Percentiles rank a stretch among this genome's conserved stretches.
These are phyloP conservation scores for Halocaridina rubra DNA, from an alignment of 2,888 invertebrate species.

Conservation along the genomic window DNA sequence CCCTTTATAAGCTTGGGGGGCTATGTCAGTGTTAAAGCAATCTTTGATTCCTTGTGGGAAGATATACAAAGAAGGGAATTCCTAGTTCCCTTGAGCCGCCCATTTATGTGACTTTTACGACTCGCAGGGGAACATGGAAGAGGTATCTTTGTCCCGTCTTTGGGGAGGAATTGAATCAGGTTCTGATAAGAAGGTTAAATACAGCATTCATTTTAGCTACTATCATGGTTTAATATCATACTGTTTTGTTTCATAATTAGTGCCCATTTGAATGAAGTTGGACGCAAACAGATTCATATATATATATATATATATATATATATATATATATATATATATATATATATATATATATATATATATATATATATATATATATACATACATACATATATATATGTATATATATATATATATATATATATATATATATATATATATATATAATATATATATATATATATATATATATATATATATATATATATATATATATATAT, in stretches of 20 bases:
- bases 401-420: neutral
- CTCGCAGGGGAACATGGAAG: neutral
- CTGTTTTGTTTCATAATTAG: too few relatives aligned
- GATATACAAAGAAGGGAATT: too few relatives aligned
- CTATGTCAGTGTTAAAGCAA: too few relatives aligned
- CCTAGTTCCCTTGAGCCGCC: too few relatives aligned
- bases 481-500: slow-evolving; percentile 2
- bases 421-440: neutral
- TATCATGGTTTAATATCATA: neutral
- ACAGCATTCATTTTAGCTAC: neutral
- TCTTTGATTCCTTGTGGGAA: too few relatives aligned
- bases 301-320: neutral
- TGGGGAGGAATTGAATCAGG: neutral
- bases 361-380: neutral
- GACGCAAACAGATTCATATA: neutral
- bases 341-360: neutral
- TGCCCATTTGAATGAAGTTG: too few relatives aligned
- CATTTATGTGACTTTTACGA: too few relatives aligned
- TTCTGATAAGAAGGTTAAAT: neutral
- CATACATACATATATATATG: neutral
- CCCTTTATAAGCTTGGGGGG: too few relatives aligned
- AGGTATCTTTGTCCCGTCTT: neutral
- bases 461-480: neutral
- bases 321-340: neutral
- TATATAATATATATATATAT: neutral